phyloP scores from a whole-genome alignment of 2,797 vertebrate genomes.

The Mastacembelus armatus region DNA sequence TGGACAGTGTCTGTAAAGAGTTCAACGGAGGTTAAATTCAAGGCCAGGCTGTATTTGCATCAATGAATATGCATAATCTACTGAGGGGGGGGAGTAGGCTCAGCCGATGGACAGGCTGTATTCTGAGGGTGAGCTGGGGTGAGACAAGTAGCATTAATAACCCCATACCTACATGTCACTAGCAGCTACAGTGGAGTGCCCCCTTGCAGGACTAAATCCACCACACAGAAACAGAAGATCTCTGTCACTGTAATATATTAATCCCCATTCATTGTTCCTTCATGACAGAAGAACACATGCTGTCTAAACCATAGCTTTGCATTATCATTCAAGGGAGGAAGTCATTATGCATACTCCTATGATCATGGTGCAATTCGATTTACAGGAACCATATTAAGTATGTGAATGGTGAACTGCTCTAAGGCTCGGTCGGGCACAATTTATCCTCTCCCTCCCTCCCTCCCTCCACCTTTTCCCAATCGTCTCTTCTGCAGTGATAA shows the following conservation, averaged over 20 bases:
- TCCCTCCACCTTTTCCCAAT: no score
- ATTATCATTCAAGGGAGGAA: slow-evolving; percentile 44
- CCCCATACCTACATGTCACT: slow-evolving; percentile 25
- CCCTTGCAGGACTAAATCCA: slow-evolving; percentile 12
- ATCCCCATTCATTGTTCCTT: slow-evolving; percentile 29
- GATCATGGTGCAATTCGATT: slow-evolving; percentile 38
- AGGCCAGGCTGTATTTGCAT: slow-evolving; percentile 57
- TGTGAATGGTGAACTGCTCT: slow-evolving; percentile 9
- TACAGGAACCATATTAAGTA: slow-evolving; percentile 22
- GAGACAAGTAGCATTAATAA: slow-evolving; percentile 53
- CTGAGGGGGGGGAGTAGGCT: slow-evolving; percentile 1
- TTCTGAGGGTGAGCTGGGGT: slow-evolving; percentile 6
- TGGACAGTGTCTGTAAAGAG: not conserved
- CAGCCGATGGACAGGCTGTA: not conserved
- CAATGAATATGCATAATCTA: slow-evolving; percentile 68
- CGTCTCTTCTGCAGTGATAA: not conserved
- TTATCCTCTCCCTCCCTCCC: not conserved
- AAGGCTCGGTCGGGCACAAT: not conserved
- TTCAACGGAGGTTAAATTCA: not conserved
- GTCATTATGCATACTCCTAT: slow-evolving; percentile 33
- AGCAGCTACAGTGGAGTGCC: slow-evolving; percentile 4
- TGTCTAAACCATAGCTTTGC: slow-evolving; percentile 16
- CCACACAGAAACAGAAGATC: slow-evolving; percentile 27
- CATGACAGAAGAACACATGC: not conserved
- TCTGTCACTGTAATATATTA: slow-evolving; percentile 11